Base-by-base conservation (phyloP, 1,140 invertebrate genomes). In the Elysia chlorotica region DNA sequence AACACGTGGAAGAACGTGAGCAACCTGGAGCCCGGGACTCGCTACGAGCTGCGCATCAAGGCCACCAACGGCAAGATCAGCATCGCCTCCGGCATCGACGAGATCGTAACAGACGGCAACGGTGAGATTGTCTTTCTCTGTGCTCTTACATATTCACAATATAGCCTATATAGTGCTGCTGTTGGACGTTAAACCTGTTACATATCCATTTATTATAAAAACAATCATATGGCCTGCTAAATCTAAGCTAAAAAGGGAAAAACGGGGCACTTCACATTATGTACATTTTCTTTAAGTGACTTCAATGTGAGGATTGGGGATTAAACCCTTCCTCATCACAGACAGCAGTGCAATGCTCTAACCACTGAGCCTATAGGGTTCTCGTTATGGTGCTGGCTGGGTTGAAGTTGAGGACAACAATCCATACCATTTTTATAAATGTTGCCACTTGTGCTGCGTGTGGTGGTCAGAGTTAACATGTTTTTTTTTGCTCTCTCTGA, bases 1-100 rank as follows among this genome's bases (percentile, higher is more conserved):
- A 76, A 78, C 31, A 76, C 79, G 36, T 82, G 78, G 72, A 84
- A 83, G 56, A 79, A 93, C 41, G 90, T 93, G 66, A 88, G 98
- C 21, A 94, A 93, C 1, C 89, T 99, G 54, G 91, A 93, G 78
- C 92, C 92, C 2, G 95, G 94, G n/a, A 92, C 93, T 74, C 90
- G 91, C 3, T 92, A 99, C 84, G 93, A 98, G 79, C 92, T 99
- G 82, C 91, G 92, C 72, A 91, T 98, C 1, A 95, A 97, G 5
- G 93, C 97, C 30, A 95, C 97, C 56, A 97, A 98, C 87, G 96
- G 96, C 38, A 92, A 91, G 70, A 65, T 73, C 17, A 63, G 75
- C 37, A 69, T 71, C n/a, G 76, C 72, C 21, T 79, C 79, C 57
- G 73, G 74, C 36, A 79, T 72, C 37, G 65, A 79, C 54, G 76